phyloP scores from a whole-genome alignment of 2,797 vertebrate species.

The Todus mexicanus region DNA sequence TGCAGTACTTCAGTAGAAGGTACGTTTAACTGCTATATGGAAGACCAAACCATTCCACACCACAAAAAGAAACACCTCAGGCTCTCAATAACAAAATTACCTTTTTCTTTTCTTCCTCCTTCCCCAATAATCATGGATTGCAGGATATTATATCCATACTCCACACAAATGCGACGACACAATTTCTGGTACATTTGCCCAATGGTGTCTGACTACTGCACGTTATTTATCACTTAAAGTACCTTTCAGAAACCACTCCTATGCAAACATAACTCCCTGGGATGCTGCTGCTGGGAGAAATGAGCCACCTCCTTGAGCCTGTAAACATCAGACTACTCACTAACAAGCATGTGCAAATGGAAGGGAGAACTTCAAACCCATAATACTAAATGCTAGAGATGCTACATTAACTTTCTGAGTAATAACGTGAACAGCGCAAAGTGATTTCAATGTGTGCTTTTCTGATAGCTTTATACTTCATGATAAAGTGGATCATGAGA shows the following conservation, averaged over 20 bases:
- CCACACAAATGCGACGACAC: neutral
- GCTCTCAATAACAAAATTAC: neutral
- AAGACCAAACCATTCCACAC: neutral
- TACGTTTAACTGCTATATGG: neutral
- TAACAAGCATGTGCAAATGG: fast-evolving
- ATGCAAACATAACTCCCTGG: neutral
- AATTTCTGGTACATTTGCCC: neutral
- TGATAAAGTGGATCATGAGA: neutral
- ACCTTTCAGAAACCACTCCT: neutral
- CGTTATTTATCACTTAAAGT: neutral
- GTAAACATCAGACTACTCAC: neutral
- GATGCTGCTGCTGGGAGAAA: neutral
- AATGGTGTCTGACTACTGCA: neutral
- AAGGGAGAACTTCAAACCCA: neutral
- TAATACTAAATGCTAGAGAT: neutral
- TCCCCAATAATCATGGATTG: neutral
- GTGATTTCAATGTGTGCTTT: neutral
- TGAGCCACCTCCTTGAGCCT: neutral
- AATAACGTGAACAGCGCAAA: neutral
- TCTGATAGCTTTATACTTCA: neutral
- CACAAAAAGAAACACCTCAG: neutral
- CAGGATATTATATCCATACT: neutral
- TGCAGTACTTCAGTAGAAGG: neutral
- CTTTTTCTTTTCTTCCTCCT: no score
- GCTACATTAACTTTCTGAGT: neutral